Base-by-base conservation (phyloP, 2,113 vertebrate genomes). In the Rhinolophus ferrumequinum region DNA sequence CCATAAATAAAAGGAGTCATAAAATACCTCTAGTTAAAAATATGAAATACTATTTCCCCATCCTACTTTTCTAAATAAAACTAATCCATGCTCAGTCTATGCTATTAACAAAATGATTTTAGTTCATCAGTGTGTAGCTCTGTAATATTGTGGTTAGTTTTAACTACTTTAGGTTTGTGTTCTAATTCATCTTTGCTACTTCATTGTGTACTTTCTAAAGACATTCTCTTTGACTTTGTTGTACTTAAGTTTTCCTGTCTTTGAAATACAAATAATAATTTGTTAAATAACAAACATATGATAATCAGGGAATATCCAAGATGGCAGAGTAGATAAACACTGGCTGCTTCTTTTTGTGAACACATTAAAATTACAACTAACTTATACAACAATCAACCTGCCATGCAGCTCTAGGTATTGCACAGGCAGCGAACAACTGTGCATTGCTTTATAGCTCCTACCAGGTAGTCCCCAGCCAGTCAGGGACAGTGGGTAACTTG, bases 1-100 rank as follows among this genome's bases (percentile, higher is more conserved):
- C 67, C 73, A 7, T 79, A 94, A 96, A 84, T 84, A 96, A 94
- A 95, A 79, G 87, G 19, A 85, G 5, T 92, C 22, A 73, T 62
- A 82, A 96, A 72, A 82, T 73, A 52, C 1, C 2, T 83, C 47
- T 86, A n/a, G 70, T 41, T 88, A 54, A 93, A 97, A 94, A 67
- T 28, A 28, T 33, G 8, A 90, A 93, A 58, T 94, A 56, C 1
- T 86, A 35, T 69, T 69, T 47, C 16, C 14, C 16, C 8, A 92
- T 33, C 60, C 9, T 80, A 38, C 18, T 85, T 79, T 89, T 84
- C 35, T 73, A 88, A 83, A 84, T 88, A 67, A 92, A 80, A 85
- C 18, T n/a, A 73, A 79, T 60, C 7, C 14, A 21, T 80, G n/a
- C 13, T 70, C 12, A 52, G 35, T 35, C n/a, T 33, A 72, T 26